These are phyloP conservation scores for Apamea monoglypha DNA, from an alignment of 2,888 invertebrate genomes.

Conservation along the genomic window DNA sequence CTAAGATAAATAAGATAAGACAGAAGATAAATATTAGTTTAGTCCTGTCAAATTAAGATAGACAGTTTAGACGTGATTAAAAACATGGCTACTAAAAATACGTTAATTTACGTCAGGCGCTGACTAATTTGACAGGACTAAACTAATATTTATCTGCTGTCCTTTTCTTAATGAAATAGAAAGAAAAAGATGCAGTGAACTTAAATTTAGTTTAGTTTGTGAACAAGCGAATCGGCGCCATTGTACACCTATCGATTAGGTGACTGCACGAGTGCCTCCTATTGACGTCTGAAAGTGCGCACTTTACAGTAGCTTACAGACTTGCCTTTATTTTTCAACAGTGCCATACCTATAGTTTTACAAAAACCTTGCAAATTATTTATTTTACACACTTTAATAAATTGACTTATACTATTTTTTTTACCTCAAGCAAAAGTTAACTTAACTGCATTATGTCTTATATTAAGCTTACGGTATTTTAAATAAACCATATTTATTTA, in stretches of 20 bases:
- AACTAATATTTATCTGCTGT: too few species aligned
- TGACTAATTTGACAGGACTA: too few species aligned
- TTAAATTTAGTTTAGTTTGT: too few species aligned
- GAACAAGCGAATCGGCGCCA: too few species aligned
- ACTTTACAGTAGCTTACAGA: neutral
- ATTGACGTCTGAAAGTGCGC: neutral
- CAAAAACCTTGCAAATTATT: conserved; percentile 28
- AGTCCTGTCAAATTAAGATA: too few species aligned
- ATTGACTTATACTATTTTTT: neutral
- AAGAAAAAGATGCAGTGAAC: too few species aligned
- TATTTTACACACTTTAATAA: neutral
- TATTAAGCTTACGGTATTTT: conserved; percentile 6
- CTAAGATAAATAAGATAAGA: too few species aligned
- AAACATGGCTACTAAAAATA: too few species aligned
- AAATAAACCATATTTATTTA: neutral
- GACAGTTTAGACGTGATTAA: too few species aligned
- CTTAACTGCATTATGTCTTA: neutral
- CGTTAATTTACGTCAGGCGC: too few species aligned
- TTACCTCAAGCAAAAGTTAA: neutral
- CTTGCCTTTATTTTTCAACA: neutral
- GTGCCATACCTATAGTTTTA: neutral
- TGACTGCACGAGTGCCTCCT: neutral
- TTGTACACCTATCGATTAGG: neutral
- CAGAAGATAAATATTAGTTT: too few species aligned
- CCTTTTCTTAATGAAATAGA: too few species aligned